Evolutionary conservation across 2,888 invertebrate genomes (phyloP), one percentile per base, ranked within the genome.

Genomic region (Ectemnius continuus): DNA sequence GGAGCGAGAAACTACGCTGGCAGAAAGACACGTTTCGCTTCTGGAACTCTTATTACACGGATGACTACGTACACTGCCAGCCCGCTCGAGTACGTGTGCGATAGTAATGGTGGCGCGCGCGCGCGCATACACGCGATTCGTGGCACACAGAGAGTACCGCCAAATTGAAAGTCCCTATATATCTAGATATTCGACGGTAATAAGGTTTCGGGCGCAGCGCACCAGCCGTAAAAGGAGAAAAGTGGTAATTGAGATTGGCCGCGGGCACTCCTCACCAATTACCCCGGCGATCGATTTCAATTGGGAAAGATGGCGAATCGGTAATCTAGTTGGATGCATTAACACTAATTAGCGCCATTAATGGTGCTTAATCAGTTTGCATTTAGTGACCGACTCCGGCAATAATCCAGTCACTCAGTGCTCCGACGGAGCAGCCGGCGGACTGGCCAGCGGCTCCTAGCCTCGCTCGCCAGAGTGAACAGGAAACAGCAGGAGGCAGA

Each of bases 11-110:
- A 57, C 69, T 67, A 74, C 36, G 36, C 0, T 6, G 36, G 62
- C 68, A 59, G 70, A 59, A 69, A 18, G 61, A 45, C 64, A 61
- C 59, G 65, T 71, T 72, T 64, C 73, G 61, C 47, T 48, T 47
- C 62, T 62, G 48, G 62, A 26, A 62, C 62, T 62, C 46, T 47
- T 62, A 52, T 26, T 61, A 23, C 67, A 45, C 45, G 67, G 52
- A 20, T 56, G 67, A 67, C 36, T 36, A 36, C 36, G 36, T 52
- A 61, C 20, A 67, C 46, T 36, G 20, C 36, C 18, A 36, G 26
- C 18, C 14, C 28, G 14, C 60, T 58, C 61, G 16, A 28, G 6
- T 36, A 6, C 36, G 4, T 36, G 36, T 36, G 4, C 3, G 20
- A 20, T 20, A 20, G 20, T 20, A 20, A 2, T 20, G 20, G 20